Conservation (phyloP, 2,113 vertebrate genomes). For the Nestor notabilis region DNA sequence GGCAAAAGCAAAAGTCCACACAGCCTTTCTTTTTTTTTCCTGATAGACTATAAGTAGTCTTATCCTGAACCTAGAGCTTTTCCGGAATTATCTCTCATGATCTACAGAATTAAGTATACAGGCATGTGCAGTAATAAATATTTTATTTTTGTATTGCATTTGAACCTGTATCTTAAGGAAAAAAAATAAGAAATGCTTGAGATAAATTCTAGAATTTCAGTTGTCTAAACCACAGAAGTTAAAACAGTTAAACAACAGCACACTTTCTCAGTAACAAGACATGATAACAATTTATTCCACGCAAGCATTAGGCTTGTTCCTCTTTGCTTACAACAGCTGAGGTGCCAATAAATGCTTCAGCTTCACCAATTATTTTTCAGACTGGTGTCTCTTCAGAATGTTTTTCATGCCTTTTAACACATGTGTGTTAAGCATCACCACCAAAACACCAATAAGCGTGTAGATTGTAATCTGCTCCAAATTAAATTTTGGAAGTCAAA, state of each 20-base stretch:
- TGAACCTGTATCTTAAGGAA: not conserved
- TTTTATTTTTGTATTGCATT: not conserved
- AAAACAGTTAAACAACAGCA: not conserved
- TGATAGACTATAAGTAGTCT: not conserved
- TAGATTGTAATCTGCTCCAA: not conserved
- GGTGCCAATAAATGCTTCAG: not conserved
- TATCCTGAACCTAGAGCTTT: not conserved
- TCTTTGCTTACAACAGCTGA: not conserved
- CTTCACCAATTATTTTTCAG: not conserved
- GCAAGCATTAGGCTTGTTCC: not conserved
- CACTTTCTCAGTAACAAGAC: not conserved
- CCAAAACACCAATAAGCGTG: accelerated
- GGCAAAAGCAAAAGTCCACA: not conserved
- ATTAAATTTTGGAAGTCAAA: not conserved
- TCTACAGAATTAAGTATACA: not conserved
- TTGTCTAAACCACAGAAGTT: not conserved
- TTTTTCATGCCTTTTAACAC: not conserved
- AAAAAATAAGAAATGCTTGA: not conserved
- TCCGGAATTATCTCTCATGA: not conserved
- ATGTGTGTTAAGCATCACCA: not conserved
- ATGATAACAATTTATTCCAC: not conserved
- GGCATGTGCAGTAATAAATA: not conserved
- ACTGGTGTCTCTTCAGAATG: not conserved
- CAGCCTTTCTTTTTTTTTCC: not conserved
- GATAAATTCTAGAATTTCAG: not conserved